Evolutionary conservation across 2,113 vertebrate species (phyloP).

Genomic region (Anoplopoma fimbria): DNA sequence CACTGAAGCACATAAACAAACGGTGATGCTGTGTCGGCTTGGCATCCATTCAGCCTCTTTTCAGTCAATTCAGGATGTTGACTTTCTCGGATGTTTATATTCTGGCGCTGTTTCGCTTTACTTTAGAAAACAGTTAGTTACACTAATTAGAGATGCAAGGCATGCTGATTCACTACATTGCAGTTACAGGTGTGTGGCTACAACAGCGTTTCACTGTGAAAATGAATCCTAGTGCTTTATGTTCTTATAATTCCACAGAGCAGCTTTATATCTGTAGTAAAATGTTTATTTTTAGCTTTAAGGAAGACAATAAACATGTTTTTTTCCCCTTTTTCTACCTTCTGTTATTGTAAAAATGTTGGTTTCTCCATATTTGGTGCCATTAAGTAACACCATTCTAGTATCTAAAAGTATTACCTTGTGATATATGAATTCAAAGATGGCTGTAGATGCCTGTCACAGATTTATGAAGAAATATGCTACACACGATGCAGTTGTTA

Average conservation of each 20-base stretch:
- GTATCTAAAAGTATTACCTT: constrained; percentile 1
- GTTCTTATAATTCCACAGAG: not conserved
- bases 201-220: not conserved
- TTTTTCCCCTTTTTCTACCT: not conserved
- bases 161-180: not conserved
- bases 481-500: not conserved
- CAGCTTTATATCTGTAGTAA: not conserved
- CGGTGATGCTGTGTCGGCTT: not conserved
- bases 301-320: not conserved
- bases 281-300: constrained; percentile 1
- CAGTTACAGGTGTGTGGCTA: not conserved
- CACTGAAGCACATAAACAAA: constrained; percentile 16
- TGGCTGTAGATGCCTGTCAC: not conserved
- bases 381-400: not conserved
- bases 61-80: not conserved
- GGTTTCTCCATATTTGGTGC: not conserved
- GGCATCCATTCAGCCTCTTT: not conserved
- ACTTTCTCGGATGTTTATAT: not conserved
- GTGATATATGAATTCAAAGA: not conserved
- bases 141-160: not conserved
- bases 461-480: constrained; percentile 2
- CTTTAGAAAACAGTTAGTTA: not conserved
- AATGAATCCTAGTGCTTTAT: not conserved
- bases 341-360: not conserved
- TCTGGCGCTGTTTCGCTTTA: not conserved